Percentiles rank a stretch among this genome's conserved stretches.
Conservation (phyloP, 2,797 vertebrate genomes). For the Syndactyla subalaris region DNA sequence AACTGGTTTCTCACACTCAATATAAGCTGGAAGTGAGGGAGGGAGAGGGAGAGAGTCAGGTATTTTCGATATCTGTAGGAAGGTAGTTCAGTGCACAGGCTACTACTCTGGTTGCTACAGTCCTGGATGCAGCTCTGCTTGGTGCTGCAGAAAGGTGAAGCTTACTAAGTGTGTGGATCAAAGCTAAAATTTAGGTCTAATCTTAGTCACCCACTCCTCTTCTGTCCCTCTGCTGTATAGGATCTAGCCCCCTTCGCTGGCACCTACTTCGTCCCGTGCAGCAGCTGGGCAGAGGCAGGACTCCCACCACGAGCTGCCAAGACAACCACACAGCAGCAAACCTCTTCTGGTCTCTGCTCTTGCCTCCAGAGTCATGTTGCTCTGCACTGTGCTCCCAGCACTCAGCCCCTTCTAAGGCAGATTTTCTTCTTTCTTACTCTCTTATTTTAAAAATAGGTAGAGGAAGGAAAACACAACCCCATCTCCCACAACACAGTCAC, state of each 20-base stretch:
- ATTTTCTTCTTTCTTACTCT: not conserved
- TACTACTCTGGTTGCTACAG: not conserved
- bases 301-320: fast-evolving
- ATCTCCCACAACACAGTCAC: not conserved
- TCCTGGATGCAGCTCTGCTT: not conserved
- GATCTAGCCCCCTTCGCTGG: not conserved
- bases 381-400: not conserved
- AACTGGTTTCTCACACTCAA: not conserved
- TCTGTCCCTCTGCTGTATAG: not conserved
- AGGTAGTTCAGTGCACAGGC: not conserved
- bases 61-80: not conserved
- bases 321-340: not conserved
- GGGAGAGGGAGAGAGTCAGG: not conserved
- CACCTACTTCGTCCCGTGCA: not conserved
- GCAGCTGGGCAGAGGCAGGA: not conserved
- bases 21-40: not conserved
- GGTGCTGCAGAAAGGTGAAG: not conserved
- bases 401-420: not conserved
- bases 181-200: not conserved
- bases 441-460: not conserved
- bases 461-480: not conserved
- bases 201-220: not conserved
- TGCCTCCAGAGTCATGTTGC: not conserved
- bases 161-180: not conserved
- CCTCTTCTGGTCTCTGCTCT: not conserved